phyloP scores from a whole-genome alignment of 2,113 vertebrate species.

The Anarhynchus alexandrinus region DNA sequence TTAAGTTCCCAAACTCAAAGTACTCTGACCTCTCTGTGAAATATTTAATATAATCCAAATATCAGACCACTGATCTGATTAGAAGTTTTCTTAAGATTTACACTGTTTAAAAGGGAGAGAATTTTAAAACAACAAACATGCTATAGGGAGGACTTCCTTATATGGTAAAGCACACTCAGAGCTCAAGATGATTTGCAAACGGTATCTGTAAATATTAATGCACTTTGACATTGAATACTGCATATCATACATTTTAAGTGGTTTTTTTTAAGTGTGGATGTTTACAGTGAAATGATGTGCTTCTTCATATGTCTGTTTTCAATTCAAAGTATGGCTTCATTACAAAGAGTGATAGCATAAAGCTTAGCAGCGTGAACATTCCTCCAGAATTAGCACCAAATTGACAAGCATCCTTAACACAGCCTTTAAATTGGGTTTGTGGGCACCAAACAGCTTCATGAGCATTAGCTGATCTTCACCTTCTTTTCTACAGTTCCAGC shows the following conservation, averaged over 20 bases:
- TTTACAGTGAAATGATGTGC: neutral
- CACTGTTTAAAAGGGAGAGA: neutral
- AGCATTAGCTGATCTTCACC: neutral
- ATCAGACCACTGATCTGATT: neutral
- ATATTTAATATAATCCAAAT: neutral
- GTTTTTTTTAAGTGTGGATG: neutral
- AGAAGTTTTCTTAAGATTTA: neutral
- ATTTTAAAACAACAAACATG: neutral
- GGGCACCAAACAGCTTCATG: neutral
- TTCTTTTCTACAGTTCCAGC: neutral
- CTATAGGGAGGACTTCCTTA: neutral
- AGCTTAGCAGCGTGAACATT: neutral
- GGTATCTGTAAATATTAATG: conserved; percentile 49
- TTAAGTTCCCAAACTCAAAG: neutral
- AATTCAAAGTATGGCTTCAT: neutral
- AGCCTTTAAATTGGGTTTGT: neutral
- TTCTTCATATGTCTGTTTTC: neutral
- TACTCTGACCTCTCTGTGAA: neutral
- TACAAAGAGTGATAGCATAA: neutral
- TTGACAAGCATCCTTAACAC: neutral
- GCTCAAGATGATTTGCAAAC: conserved; percentile 12
- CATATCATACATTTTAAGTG: conserved; percentile 36
- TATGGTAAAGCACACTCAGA: neutral
- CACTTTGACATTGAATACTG: conserved; percentile 4
- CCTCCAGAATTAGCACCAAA: neutral